phyloP scores from a whole-genome alignment of 2,888 invertebrate genomes.

The Lasioglossum pauxillum region DNA sequence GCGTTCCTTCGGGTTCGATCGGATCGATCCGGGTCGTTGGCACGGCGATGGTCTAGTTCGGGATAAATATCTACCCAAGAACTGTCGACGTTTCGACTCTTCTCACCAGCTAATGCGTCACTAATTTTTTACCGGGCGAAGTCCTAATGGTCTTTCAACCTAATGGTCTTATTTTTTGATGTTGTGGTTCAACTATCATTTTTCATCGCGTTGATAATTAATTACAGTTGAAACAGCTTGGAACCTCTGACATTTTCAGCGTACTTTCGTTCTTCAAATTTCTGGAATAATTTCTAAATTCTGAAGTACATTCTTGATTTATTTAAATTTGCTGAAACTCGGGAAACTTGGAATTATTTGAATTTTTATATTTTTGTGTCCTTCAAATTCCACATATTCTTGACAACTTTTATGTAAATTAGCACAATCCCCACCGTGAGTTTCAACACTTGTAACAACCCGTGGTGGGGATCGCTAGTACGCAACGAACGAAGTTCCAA shows the following conservation, averaged over 20 bases:
- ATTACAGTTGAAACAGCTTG: neutral
- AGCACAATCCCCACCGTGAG: too few species aligned
- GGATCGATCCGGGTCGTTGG: slow-evolving; percentile 56
- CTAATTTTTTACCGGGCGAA: neutral
- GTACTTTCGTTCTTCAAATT: neutral
- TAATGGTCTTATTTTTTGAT: neutral
- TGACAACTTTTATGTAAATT: neutral
- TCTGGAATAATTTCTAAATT: neutral
- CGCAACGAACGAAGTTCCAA: too few species aligned
- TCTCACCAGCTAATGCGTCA: neutral
- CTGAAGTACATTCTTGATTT: neutral
- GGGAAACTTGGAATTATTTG: neutral
- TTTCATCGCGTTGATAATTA: neutral
- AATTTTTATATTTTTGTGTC: neutral
- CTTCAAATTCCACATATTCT: neutral
- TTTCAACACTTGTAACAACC: too few species aligned
- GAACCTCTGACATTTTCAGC: neutral
- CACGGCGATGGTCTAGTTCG: slow-evolving; percentile 30
- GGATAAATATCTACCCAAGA: neutral
- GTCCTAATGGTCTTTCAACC: neutral
- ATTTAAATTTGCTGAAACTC: neutral
- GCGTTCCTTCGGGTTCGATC: slow-evolving; percentile 17
- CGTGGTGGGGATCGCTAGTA: too few species aligned
- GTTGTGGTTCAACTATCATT: neutral
- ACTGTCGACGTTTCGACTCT: neutral